phyloP scores from a whole-genome alignment of 2,113 vertebrate genomes.

The Macaca mulatta region DNA sequence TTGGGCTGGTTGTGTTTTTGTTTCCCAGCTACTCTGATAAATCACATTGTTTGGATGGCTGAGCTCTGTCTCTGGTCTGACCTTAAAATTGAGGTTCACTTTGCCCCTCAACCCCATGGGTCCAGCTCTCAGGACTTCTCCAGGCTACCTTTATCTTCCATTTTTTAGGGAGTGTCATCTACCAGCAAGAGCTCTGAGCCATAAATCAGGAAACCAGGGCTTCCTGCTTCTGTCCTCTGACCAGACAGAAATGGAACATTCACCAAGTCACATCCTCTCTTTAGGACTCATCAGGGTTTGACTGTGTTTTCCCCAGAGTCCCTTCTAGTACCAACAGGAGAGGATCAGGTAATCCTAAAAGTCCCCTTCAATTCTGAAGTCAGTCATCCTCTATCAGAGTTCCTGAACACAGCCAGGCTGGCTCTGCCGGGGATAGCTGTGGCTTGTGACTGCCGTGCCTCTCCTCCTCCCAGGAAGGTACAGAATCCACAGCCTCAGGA shows the following conservation, averaged over 20 bases:
- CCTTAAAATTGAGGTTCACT: not conserved
- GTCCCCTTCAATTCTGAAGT: not conserved
- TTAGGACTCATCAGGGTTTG: not conserved
- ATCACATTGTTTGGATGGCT: not conserved
- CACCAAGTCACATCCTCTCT: not conserved
- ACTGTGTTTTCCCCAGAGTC: not conserved
- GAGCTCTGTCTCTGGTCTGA: not conserved
- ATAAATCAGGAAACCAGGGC: not conserved
- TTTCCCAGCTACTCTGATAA: not conserved
- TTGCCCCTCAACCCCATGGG: not conserved
- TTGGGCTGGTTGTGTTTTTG: not conserved
- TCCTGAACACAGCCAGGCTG: accelerated
- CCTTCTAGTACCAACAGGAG: not conserved
- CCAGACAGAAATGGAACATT: not conserved
- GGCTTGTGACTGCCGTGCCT: not conserved
- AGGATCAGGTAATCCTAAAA: not conserved
- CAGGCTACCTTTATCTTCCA: not conserved
- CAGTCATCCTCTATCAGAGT: not conserved
- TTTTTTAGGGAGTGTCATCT: not conserved
- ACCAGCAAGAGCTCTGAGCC: not conserved
- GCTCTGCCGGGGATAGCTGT: not conserved
- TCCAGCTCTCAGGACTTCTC: not conserved
- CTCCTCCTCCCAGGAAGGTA: not conserved
- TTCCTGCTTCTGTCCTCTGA: not conserved
- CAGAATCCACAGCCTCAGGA: not conserved